These are phyloP conservation scores for Albula glossodonta DNA, from an alignment of 2,113 vertebrate genomes.

Conservation along the genomic window DNA sequence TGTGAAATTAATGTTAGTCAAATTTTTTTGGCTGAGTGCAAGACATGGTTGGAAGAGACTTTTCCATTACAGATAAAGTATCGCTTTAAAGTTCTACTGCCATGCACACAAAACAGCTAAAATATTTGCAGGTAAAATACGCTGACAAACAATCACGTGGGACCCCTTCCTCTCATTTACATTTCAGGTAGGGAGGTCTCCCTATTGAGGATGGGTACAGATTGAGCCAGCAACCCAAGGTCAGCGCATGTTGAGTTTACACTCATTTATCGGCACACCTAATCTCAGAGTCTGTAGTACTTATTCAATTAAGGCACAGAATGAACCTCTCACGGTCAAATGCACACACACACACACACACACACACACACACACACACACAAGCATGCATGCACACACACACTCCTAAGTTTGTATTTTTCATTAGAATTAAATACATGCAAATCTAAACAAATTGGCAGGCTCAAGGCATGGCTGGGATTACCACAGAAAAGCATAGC, in stretches of 20 bases:
- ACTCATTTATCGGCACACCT: not conserved
- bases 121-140: conserved; percentile 4
- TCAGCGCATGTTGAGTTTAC: not conserved
- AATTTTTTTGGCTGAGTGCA: no score
- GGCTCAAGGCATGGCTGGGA: not conserved
- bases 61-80: no score
- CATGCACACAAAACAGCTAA: not conserved
- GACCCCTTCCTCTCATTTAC: conserved; percentile 1
- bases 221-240: not conserved
- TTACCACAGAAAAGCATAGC: not conserved
- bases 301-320: not conserved
- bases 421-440: conserved; percentile 1
- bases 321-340: not conserved
- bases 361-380: not conserved
- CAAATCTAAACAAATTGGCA: conserved; percentile 7
- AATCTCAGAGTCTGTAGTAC: not conserved
- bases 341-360: not conserved
- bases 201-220: not conserved
- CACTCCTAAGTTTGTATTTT: not conserved
- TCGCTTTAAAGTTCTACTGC: not conserved
- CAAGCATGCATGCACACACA: not conserved
- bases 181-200: not conserved
- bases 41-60: no score
- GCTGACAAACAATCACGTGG: not conserved
- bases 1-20: no score